phyloP scores from a whole-genome alignment of 1,140 invertebrate genomes.

The Zaprionus capensis region DNA sequence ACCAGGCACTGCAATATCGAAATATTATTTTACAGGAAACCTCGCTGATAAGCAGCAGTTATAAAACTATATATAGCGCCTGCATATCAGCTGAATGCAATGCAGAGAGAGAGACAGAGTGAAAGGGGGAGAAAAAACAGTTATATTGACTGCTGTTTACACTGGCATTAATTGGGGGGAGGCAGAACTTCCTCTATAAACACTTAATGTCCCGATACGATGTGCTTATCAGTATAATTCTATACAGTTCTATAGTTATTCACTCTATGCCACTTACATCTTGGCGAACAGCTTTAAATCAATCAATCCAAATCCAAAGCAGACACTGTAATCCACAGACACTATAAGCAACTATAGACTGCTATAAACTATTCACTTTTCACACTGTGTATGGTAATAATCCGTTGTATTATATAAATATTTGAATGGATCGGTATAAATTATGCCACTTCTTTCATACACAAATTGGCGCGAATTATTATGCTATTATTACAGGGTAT shows the following conservation, averaged over 20 bases:
- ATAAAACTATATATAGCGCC: background rate
- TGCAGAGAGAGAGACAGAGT: background rate
- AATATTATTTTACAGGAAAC: constrained; percentile 37
- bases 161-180: background rate
- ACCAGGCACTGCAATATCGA: background rate
- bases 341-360: constrained; percentile 2
- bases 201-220: background rate
- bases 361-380: background rate
- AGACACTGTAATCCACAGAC: background rate
- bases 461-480: constrained; percentile 43
- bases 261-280: constrained; percentile 37
- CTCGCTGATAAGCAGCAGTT: constrained; percentile 41
- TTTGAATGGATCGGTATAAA: constrained; percentile 37
- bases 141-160: background rate
- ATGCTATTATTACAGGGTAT: constrained; percentile 16
- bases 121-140: background rate
- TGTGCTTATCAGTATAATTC: constrained; percentile 16
- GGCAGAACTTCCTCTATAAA: background rate
- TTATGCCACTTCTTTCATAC: constrained; percentile 58
- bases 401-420: constrained; percentile 17
- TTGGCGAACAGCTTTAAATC: constrained; percentile 40
- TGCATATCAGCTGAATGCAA: constrained; percentile 15
- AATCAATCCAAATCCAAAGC: constrained; percentile 7
- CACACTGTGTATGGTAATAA: constrained; percentile 33
- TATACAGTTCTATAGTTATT: background rate